Evolutionary conservation across 2,113 vertebrate species (phyloP), one percentile per base, ranked within the genome.

Genomic region (Scophthalmus maximus): DNA sequence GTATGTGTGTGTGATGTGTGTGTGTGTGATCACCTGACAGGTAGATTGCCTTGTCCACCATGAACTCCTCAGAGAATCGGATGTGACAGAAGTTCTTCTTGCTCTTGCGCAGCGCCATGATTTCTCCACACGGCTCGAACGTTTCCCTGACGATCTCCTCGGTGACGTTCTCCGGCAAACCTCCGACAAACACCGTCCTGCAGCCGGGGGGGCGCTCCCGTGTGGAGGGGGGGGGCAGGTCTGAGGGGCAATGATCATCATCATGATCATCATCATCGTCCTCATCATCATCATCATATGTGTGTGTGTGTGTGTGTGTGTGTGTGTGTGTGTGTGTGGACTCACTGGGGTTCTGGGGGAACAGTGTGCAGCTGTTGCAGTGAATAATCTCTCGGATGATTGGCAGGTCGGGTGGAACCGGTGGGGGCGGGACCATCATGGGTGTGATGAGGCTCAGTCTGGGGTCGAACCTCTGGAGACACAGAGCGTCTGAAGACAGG

Each of bases 11-110:
- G n/a, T n/a, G n/a, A n/a, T 49, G 46, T 6, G 12, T 44, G 20
- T 14, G 10, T 30, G 17, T 29, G 7, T 15, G 32, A 10, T 9
- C 82, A 99, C 96, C 97, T 53, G 97, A 98, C 22, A 99, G 93
- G 77, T 95, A 96, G 2, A 99, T 91, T 0, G 97, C 96, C 83
- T 96, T 97, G 92, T 99, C 97, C 68, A 98, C 95, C 87, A 96
- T 98, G 81, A 95, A 95, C 83, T 98, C 96, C 75, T 98, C 95
- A 0, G 93, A 90, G 62, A 96, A 98, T 66, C 97, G 96, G 87
- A 99, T 96, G 69, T 99, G 97, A 79, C 96, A 97, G 91, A 98
- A 99, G 62, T 98, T 97, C 91, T 98, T 98, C 90, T 97, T 98
- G 89, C 96, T 97, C 89, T 96, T 97, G 22, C 97, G 94, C 79